Conservation (phyloP, 2,113 vertebrate species). For the Panthera tigris region DNA sequence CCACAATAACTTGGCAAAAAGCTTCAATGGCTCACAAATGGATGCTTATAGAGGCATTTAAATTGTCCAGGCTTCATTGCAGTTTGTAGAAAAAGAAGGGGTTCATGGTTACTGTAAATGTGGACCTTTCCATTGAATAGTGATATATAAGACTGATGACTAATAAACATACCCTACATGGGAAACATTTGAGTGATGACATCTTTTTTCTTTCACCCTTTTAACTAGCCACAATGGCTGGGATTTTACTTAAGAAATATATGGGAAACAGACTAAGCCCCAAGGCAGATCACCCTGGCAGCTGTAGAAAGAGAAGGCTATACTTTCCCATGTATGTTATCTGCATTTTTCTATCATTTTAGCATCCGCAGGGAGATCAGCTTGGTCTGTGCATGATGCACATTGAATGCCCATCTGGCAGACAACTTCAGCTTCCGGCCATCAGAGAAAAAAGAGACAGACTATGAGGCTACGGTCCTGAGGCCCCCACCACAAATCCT, state of each 20-base stretch:
- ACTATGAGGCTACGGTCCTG: not conserved
- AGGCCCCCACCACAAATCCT: not conserved
- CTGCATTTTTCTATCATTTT: slow-evolving; percentile 61
- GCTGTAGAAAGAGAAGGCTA: slow-evolving; percentile 69
- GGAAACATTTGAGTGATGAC: slow-evolving; percentile 68
- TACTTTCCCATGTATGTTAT: slow-evolving; percentile 48
- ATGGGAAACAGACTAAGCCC: slow-evolving; percentile 70
- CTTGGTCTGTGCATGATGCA: not conserved
- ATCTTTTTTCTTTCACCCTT: slow-evolving; percentile 68
- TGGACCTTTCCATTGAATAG: slow-evolving; percentile 42
- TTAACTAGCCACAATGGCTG: slow-evolving; percentile 68
- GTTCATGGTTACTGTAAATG: slow-evolving; percentile 50
- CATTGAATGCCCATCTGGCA: not conserved
- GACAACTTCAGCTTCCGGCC: not conserved
- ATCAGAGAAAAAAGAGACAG: not conserved
- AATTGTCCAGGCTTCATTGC: slow-evolving; percentile 16
- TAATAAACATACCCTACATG: slow-evolving; percentile 61
- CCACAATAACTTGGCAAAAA: slow-evolving; percentile 55
- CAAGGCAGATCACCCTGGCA: slow-evolving; percentile 62
- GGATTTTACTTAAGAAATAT: slow-evolving; percentile 72
- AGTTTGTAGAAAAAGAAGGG: slow-evolving; percentile 60
- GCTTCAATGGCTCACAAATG: slow-evolving; percentile 9
- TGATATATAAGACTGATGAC: slow-evolving; percentile 62
- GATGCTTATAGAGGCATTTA: slow-evolving; percentile 35
- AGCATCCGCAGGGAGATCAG: slow-evolving; percentile 53